Evolutionary conservation across 2,888 invertebrate species (phyloP).

Genomic region (Ennomos erosarius): DNA sequence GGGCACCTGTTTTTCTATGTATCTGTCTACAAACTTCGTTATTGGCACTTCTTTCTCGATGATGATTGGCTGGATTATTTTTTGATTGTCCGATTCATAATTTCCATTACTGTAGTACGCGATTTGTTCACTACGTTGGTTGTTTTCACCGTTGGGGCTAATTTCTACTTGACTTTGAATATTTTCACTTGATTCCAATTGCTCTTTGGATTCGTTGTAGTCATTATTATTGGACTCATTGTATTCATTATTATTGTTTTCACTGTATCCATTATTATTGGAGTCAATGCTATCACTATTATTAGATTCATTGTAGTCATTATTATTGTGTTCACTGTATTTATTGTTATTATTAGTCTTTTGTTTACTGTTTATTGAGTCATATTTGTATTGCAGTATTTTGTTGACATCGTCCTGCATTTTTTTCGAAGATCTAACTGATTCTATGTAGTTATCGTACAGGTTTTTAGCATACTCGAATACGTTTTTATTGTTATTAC

Average conservation of each 20-base stretch:
- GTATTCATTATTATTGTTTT: slow-evolving; percentile 39
- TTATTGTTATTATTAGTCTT: slow-evolving; percentile 50
- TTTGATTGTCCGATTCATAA: slow-evolving; percentile 57
- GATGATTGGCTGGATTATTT: slow-evolving; percentile 76
- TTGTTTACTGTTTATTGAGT: slow-evolving; percentile 51
- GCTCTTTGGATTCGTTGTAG: slow-evolving; percentile 56
- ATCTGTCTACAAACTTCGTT: slow-evolving; percentile 74
- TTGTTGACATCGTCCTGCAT: slow-evolving; percentile 65
- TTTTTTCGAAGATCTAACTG: slow-evolving; percentile 69
- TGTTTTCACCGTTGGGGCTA: slow-evolving; percentile 55
- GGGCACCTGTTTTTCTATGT: slow-evolving; percentile 75
- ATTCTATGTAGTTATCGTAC: slow-evolving; percentile 67
- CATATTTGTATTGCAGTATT: slow-evolving; percentile 55
- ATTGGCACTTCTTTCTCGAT: slow-evolving; percentile 78
- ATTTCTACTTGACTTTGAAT: slow-evolving; percentile 62
- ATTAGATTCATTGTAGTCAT: slow-evolving; percentile 45
- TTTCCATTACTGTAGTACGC: slow-evolving; percentile 50
- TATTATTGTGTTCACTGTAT: slow-evolving; percentile 41
- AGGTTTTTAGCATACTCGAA: slow-evolving; percentile 60
- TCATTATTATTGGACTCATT: slow-evolving; percentile 28
- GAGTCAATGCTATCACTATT: slow-evolving; percentile 40
- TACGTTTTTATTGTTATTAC: slow-evolving; percentile 59
- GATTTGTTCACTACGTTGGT: slow-evolving; percentile 58
- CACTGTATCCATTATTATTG: slow-evolving; percentile 40
- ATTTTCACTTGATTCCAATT: slow-evolving; percentile 67